Evolutionary conservation across 2,888 invertebrate genomes (phyloP).

Genomic region (Campopleginae sp.): DNA sequence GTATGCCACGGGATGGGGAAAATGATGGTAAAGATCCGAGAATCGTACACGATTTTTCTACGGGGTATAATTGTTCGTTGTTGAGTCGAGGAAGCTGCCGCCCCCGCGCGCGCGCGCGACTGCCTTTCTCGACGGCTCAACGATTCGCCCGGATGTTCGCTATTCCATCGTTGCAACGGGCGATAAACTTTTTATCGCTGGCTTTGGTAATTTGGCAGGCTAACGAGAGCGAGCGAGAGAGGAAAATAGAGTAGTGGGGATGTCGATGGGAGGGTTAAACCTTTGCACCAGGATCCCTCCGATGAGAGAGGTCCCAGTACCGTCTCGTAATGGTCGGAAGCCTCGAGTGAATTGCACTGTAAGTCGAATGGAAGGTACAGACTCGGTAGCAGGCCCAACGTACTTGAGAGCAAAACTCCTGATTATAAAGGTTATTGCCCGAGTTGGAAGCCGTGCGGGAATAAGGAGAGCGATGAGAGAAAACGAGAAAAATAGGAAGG

Average conservation of each 20-base stretch:
- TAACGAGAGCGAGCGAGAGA: constrained; percentile 23
- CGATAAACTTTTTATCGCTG: constrained; percentile 71
- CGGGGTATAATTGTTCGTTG: constrained; percentile 58
- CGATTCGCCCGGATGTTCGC: constrained; percentile 54
- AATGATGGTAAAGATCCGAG: constrained; percentile 41
- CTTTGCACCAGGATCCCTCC: constrained; percentile 49
- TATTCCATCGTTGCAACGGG: constrained; percentile 61
- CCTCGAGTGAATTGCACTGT: constrained; percentile 70
- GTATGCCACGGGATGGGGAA: constrained; percentile 25
- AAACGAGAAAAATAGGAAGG: constrained; percentile 58
- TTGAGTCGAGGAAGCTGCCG: constrained; percentile 46
- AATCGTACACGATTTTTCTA: constrained; percentile 36
- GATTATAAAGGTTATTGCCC: constrained; percentile 79
- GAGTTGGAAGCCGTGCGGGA: constrained; percentile 73
- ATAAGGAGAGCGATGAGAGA: constrained; percentile 70
- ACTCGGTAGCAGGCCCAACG: constrained; percentile 63
- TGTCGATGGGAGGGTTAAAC: constrained; percentile 55
- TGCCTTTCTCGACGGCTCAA: constrained; percentile 29
- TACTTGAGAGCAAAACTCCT: constrained; percentile 76
- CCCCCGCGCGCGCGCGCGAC: no score
- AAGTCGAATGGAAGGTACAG: constrained; percentile 64
- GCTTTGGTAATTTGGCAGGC: constrained; percentile 69
- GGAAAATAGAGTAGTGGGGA: constrained; percentile 17
- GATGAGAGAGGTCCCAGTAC: constrained; percentile 67
- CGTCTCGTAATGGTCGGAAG: constrained; percentile 69